Evolutionary conservation across 2,113 vertebrate genomes (phyloP), one percentile per base, ranked within the genome.

Genomic region (Gobius niger): DNA sequence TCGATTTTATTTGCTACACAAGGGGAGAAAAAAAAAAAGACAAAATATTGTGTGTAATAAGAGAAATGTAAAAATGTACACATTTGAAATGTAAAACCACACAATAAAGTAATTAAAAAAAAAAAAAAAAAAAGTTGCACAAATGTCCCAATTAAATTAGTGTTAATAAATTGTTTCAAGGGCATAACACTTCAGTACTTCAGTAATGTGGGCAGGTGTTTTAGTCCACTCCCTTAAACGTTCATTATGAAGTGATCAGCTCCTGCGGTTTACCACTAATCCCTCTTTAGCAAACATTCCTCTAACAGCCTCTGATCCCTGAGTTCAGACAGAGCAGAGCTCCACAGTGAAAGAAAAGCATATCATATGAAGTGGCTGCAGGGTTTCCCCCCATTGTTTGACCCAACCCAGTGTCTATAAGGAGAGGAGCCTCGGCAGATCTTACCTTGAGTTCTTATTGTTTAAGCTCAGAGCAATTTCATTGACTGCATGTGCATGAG

Each of bases 401-500:
- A 57, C 84, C 46, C 47, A 18, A 40, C 63, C 77, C 70, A 42
- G 65, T 52, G 13, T 67, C 59, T 54, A 63, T 56, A 51, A 65
- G 68, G 78, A 73, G 44, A 49, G 56, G 53, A 66, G 56, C 62
- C n/a, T 69, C 64, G 24, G 65, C 63, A 44, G 63, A 10, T 66
- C 90, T 91, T 80, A 98, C 97, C 97, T 93, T 13, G 96, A 94
- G 84, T 96, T 99, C 91, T 97, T 99, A 88, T 99, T 99, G 87
- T 99, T 98, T 89, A 99, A 88, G 85, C 97, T 99, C 70, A 99
- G 95, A 11, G 97, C 97, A 1, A 98, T 99, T 92, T 98, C 97
- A 18, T 99, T 99, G 87, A 99, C 97, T 0, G 96, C 96, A 0
- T 97, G 96, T 7, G 95, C 94, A 14, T 98, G 97, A 73, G 97